Evolutionary conservation across 1,140 invertebrate genomes (phyloP), one percentile per base, ranked within the genome.

Genomic region (Arctopsyche grandis): DNA sequence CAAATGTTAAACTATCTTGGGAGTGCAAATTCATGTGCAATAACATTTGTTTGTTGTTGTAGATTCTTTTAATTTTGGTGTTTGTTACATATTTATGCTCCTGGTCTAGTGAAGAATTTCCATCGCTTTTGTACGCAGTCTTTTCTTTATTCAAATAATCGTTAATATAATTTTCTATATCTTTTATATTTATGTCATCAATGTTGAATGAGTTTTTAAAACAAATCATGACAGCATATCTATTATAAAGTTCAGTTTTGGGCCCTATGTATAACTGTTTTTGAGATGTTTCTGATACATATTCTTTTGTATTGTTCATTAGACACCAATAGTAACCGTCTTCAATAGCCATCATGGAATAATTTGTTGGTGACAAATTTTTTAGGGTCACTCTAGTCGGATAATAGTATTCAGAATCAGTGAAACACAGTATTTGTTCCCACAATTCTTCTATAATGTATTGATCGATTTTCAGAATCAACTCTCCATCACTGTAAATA

Each of bases 261-360:
- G 71, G 16, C 4, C 60, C 43, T 3, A 75, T 81, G 70, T 85
- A 87, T n/a, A 89, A 83, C 0, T 83, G 80, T 80, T 85, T 87
- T 21, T 87, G 85, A 9, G 87, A 87, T 77, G 85, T 83, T 0
- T 84, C 75, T 0, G 81, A 77, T 0, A 70, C 70, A 63, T 81
- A 86, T 9, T 84, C 84, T 43, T 75, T 85, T 0, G 84, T 84
- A 44, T 88, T 85, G 1, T 60, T 84, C 19, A 86, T 83, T 9
- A 85, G 78, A 70, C 87, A 89, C 87, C 87, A 88, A 60, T 88
- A 89, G 76, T 87, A 86, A 21, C 88, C 88, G 79, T 88, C 84
- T 3, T 79, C 80, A 29, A 80, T 83, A 1, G 85, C 83, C 84
- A 70, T 60, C 83, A 87, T 29, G 74, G 14, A 24, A 0, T 83